phyloP scores from a whole-genome alignment of 2,888 invertebrate species.

The Lasioglossum villosulum region DNA sequence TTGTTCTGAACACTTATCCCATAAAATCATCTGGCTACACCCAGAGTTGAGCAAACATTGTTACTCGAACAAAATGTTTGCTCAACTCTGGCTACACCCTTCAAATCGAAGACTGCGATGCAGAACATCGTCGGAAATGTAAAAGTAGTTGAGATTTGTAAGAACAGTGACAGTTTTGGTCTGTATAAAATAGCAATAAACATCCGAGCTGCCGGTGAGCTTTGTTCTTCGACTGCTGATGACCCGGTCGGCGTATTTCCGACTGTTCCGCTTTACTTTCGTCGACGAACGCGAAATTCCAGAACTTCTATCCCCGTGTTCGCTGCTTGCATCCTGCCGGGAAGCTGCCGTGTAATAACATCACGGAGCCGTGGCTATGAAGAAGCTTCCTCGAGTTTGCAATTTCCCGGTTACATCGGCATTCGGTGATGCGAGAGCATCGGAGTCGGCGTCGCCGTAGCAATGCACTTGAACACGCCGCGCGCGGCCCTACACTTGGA shows the following conservation, averaged over 20 bases:
- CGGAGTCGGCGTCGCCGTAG: not conserved
- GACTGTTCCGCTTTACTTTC: slow-evolving; percentile 4
- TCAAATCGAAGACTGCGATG: not conserved
- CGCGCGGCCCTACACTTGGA: not conserved
- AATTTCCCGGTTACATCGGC: slow-evolving; percentile 62
- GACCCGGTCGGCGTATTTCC: slow-evolving; percentile 31
- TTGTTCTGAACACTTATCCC: no score
- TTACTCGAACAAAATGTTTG: no score
- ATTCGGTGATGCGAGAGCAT: slow-evolving; percentile 30
- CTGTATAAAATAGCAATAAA: slow-evolving; percentile 53
- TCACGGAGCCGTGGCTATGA: slow-evolving; percentile 50
- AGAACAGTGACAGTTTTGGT: slow-evolving; percentile 9
- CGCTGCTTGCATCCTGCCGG: slow-evolving; percentile 42
- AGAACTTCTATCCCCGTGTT: slow-evolving; percentile 22
- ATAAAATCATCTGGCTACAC: no score
- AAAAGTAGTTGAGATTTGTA: slow-evolving; percentile 19
- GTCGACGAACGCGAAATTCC: slow-evolving; percentile 33
- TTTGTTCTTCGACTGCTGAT: slow-evolving; percentile 58
- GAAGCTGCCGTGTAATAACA: slow-evolving; percentile 60
- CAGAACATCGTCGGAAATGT: not conserved
- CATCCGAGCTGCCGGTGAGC: slow-evolving; percentile 29
- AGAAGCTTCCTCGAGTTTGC: slow-evolving; percentile 56
- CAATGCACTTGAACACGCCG: slow-evolving; percentile 6
- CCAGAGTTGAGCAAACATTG: no score
- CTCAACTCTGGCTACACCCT: no score